phyloP scores from a whole-genome alignment of 64 coral and sea anemone species.

The Platygyra sinensis region DNA sequence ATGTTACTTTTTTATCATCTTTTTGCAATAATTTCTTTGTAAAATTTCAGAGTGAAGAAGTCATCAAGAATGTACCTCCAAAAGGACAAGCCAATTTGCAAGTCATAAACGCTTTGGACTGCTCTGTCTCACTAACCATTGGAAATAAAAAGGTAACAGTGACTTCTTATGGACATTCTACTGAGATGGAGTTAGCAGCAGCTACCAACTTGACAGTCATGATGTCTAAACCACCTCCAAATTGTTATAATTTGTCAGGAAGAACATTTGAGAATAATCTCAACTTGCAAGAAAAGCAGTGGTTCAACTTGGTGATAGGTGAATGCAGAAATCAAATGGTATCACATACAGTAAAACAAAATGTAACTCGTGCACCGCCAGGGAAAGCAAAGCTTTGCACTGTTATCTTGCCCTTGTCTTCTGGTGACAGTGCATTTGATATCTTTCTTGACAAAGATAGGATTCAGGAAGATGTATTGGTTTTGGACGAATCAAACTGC shows the following conservation, averaged over 20 bases:
- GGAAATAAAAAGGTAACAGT: constrained; percentile 43
- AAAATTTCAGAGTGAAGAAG: constrained; percentile 48
- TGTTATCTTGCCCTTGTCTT: background rate
- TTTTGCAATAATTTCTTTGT: background rate
- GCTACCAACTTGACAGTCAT: background rate
- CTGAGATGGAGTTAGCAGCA: constrained; percentile 31
- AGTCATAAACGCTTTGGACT: constrained; percentile 61
- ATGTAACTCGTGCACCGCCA: constrained; percentile 43
- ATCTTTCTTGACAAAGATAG: constrained; percentile 24
- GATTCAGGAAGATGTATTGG: constrained; percentile 43
- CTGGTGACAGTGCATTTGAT: constrained; percentile 37
- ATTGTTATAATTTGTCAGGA: constrained; percentile 1
- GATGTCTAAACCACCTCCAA: constrained; percentile 16
- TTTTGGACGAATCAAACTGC: constrained; percentile 21
- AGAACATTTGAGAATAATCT: background rate
- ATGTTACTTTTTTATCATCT: background rate
- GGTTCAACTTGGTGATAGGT: constrained; percentile 66
- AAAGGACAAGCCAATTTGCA: constrained; percentile 55
- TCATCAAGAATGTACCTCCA: constrained; percentile 46
- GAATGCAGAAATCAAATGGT: constrained; percentile 12
- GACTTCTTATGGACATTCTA: constrained; percentile 18
- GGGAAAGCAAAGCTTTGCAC: constrained; percentile 37
- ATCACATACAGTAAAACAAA: constrained; percentile 34
- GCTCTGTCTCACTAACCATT: constrained; percentile 29
- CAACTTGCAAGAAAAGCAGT: constrained; percentile 38